These are phyloP conservation scores for Bradypodion ventrale DNA, from an alignment of 2,797 vertebrate genomes.

Conservation along the genomic window DNA sequence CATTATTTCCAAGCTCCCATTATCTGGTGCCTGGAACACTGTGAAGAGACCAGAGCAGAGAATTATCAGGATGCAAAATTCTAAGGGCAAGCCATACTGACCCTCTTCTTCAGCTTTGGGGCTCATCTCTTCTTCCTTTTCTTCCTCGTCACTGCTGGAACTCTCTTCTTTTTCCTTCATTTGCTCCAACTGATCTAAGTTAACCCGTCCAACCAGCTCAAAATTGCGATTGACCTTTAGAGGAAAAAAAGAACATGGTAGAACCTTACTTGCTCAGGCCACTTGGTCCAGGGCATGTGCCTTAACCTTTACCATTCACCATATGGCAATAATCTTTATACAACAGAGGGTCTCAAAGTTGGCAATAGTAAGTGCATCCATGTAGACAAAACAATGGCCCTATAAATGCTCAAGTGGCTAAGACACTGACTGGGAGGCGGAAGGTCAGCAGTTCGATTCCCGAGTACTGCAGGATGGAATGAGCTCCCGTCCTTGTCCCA, in stretches of 20 bases:
- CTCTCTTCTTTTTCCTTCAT: constrained; percentile 85
- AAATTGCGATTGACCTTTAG: constrained; percentile 94
- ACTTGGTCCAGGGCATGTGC: not conserved
- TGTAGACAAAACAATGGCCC: not conserved
- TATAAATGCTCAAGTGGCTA: not conserved
- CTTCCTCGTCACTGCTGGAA: constrained; percentile 85
- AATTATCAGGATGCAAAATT: constrained; percentile 1
- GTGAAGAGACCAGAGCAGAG: not conserved
- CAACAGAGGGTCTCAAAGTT: not conserved
- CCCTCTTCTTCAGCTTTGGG: constrained; percentile 76
- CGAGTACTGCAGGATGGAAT: too few species aligned
- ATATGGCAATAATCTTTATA: not conserved
- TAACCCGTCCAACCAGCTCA: constrained; percentile 94
- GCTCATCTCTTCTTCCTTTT: constrained; percentile 78
- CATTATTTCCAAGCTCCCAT: not conserved
- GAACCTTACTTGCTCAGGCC: not conserved
- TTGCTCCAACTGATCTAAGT: constrained; percentile 95
- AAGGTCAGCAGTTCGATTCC: too few species aligned
- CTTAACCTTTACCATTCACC: not conserved
- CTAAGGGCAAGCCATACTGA: constrained; percentile 57
- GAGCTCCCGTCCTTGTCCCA: too few species aligned
- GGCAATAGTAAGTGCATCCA: not conserved
- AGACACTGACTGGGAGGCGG: too few species aligned
- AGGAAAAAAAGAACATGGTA: constrained; percentile 26
- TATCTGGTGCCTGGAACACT: not conserved